Evolutionary conservation across 2,888 invertebrate species (phyloP).

Genomic region (Oxystoma pomonae): DNA sequence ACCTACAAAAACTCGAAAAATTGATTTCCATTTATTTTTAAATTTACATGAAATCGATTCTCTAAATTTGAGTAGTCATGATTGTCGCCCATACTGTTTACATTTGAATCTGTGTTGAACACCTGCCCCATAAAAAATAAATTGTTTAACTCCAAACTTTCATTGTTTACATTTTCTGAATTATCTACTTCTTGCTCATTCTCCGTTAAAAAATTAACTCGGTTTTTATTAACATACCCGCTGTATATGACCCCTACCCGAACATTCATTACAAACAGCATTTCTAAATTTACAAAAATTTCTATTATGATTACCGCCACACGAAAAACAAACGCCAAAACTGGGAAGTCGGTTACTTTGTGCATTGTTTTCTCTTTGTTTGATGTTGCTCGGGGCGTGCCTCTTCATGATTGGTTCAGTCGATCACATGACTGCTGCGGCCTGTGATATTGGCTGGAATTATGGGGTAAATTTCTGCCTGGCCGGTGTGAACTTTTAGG

Average conservation of each 20-base stretch:
- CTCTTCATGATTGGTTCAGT: neutral
- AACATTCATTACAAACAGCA: neutral
- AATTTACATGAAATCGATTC: neutral
- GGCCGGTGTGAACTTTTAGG: too few species aligned
- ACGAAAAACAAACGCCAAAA: neutral
- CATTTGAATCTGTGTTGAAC: neutral
- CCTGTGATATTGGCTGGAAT: neutral
- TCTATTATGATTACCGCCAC: too few species aligned
- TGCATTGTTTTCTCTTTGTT: neutral
- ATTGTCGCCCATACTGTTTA: neutral
- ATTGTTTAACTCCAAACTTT: neutral
- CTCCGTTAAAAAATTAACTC: neutral
- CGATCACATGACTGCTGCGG: neutral
- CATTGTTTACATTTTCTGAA: neutral
- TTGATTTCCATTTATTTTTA: neutral
- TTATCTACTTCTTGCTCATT: neutral
- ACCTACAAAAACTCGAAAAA: neutral
- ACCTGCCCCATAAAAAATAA: neutral
- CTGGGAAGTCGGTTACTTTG: neutral
- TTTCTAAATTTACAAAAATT: neutral
- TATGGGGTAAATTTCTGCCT: too few species aligned
- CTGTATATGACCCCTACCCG: neutral
- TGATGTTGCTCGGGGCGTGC: neutral
- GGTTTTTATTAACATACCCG: neutral
- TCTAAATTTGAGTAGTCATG: too few species aligned